Evolutionary conservation across 2,113 vertebrate species (phyloP), one percentile per base, ranked within the genome.

Genomic region (Peromyscus polionotus): DNA sequence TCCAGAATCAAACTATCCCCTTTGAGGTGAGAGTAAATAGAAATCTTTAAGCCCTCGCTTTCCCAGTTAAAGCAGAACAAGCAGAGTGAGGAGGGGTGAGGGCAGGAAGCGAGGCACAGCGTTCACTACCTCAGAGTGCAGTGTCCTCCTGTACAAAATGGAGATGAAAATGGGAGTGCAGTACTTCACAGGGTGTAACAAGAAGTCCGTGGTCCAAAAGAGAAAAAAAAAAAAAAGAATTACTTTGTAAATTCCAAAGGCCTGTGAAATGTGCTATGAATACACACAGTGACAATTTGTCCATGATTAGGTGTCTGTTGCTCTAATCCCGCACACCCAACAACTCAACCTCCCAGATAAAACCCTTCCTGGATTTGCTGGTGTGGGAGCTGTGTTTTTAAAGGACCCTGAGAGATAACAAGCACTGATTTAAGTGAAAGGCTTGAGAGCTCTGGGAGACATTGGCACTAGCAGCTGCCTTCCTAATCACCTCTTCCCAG

Each of bases 371-470:
- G 28, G 54, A 75, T n/a, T 63, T 39, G 31, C 84, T 63, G 39
- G 77, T 70, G 57, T 48, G 72, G 7, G 33, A 73, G 61, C 48
- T 87, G 12, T 73, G 72, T 59, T 89, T 73, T 86, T 72, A 72
- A 93, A 92, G 88, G 88, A 73, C 63, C 39, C 24, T 7, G 39
- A 68, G 22, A 93, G 39, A 63, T 20, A 92, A 88, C 28, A 88
- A 88, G 33, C 65, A 65, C 36, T 28, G 61, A 86, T 70, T 94
- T 51, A 42, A 94, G 91, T 51, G 48, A 93, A 97, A 91, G 63
- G 31, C 48, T 65, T 72, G 31, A 72, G 92, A 61, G 81, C 83
- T 48, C 48, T 13, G n/a, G 36, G 94, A 93, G 77, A 57, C 61
- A 80, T 61, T 31, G 36, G 75, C 16, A 1, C 68, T 33, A 76